Evolutionary conservation across 2,797 vertebrate species (phyloP).

Genomic region (Hydrolagus colliei): DNA sequence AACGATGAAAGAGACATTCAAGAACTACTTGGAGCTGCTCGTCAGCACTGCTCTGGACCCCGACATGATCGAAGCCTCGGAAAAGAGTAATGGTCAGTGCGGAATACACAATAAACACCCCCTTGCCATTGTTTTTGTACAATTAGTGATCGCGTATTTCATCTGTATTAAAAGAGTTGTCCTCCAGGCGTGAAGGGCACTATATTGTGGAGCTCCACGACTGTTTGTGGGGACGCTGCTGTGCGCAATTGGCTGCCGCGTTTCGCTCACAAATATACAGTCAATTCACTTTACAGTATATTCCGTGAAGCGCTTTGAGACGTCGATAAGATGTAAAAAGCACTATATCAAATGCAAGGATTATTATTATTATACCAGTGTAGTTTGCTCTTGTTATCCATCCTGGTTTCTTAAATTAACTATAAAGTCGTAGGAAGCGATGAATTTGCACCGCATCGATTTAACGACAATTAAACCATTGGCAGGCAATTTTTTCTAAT

Average conservation of each 20-base stretch:
- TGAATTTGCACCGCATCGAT: not conserved
- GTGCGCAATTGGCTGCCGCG: too few species aligned
- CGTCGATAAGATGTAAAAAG: too few species aligned
- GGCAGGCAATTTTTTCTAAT: not conserved
- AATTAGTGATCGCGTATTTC: not conserved
- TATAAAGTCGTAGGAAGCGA: not conserved
- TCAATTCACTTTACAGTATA: too few species aligned
- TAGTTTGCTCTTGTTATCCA: not conserved
- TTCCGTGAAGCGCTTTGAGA: too few species aligned
- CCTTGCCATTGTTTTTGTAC: not conserved
- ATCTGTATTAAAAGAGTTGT: not conserved
- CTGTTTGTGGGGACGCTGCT: too few species aligned
- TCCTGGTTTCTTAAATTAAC: not conserved
- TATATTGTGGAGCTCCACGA: not conserved
- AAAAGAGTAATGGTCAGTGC: constrained; percentile 79
- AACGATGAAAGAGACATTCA: constrained; percentile 96
- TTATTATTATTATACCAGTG: not conserved
- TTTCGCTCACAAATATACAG: too few species aligned
- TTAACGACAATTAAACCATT: not conserved
- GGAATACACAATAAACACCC: constrained; percentile 14
- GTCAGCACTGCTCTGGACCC: constrained; percentile 82
- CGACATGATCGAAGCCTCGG: constrained; percentile 80
- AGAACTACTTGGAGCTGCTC: constrained; percentile 89
- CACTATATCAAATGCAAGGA: too few species aligned
- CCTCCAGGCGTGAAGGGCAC: not conserved